A percentile compares a stretch with the other conserved stretches of the same genome.
Evolutionary conservation across 2,888 invertebrate genomes (phyloP).

Genomic region (Odontomyia ornata): DNA sequence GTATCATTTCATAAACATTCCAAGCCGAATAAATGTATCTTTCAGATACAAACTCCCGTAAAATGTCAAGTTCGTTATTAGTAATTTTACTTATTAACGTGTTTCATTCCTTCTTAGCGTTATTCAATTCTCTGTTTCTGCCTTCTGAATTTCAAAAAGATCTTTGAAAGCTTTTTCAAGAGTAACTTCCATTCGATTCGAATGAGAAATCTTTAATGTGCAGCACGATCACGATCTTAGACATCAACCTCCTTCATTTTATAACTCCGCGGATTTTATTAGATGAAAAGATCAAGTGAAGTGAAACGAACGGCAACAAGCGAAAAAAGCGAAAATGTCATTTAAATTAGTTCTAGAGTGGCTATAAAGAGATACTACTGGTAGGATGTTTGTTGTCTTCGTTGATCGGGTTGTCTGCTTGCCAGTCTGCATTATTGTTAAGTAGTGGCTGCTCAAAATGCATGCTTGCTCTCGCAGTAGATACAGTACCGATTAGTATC

Average conservation of each 20-base stretch:
- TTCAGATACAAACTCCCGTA: neutral
- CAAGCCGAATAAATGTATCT: neutral
- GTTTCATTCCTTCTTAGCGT: neutral
- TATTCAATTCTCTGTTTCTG: neutral
- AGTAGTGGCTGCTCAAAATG: neutral
- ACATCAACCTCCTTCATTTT: neutral
- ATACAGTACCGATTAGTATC: neutral
- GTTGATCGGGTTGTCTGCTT: neutral
- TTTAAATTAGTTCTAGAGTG: slow-evolving; percentile 43
- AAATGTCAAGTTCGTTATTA: slow-evolving; percentile 39
- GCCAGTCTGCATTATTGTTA: slow-evolving; percentile 3
- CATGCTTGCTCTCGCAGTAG: slow-evolving; percentile 8
- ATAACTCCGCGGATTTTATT: neutral
- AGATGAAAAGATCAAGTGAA: slow-evolving; percentile 23
- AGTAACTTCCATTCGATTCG: neutral
- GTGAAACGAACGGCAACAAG: slow-evolving; percentile 5
- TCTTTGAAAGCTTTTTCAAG: neutral
- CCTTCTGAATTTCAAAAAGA: neutral
- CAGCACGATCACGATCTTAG: slow-evolving; percentile 26
- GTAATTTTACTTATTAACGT: neutral
- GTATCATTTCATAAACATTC: too few relatives aligned
- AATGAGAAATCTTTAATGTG: neutral
- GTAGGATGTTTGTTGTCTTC: neutral
- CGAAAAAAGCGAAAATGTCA: slow-evolving; percentile 29
- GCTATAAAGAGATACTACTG: neutral